Conservation (phyloP, 2,888 invertebrate genomes). For the Reticulitermes lucifugus region DNA sequence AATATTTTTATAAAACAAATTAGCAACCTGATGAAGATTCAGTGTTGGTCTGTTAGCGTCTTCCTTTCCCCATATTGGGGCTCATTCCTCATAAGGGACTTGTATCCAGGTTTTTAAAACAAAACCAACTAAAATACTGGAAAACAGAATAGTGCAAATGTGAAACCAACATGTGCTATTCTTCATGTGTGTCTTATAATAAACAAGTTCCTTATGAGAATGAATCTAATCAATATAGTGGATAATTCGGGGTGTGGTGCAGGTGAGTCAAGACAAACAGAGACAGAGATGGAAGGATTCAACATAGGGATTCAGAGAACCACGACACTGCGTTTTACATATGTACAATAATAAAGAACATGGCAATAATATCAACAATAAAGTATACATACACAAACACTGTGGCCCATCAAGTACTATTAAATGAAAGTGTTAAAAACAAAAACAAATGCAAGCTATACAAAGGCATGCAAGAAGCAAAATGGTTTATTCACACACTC, state of each 20-base stretch:
- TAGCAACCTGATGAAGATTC: not conserved
- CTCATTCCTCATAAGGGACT: conserved; percentile 25
- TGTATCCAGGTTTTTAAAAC: not conserved
- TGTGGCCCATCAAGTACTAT: not conserved
- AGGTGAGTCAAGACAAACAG: not conserved
- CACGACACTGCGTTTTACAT: conserved; percentile 25
- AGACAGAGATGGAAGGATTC: conserved; percentile 6
- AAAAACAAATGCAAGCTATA: conserved; percentile 13
- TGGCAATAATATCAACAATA: not conserved
- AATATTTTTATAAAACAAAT: conserved; percentile 28
- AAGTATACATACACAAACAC: not conserved
- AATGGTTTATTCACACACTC: conserved; percentile 18
- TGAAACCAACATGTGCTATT: not conserved
- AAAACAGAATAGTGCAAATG: conserved; percentile 4
- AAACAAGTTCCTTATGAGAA: conserved; percentile 37
- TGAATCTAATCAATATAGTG: conserved; percentile 13
- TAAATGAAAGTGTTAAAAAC: not conserved
- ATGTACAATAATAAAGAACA: conserved; percentile 11
- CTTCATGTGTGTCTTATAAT: not conserved
- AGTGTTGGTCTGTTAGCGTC: not conserved
- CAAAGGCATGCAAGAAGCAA: conserved; percentile 9
- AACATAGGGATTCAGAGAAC: conserved; percentile 3
- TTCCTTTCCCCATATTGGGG: not conserved
- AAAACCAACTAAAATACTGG: not conserved
- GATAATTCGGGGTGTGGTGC: conserved; percentile 7